A percentile compares a stretch with the other conserved stretches of the same genome.
These are phyloP conservation scores for Odobenus rosmarus DNA, from an alignment of 2,113 vertebrate genomes.

Conservation along the genomic window DNA sequence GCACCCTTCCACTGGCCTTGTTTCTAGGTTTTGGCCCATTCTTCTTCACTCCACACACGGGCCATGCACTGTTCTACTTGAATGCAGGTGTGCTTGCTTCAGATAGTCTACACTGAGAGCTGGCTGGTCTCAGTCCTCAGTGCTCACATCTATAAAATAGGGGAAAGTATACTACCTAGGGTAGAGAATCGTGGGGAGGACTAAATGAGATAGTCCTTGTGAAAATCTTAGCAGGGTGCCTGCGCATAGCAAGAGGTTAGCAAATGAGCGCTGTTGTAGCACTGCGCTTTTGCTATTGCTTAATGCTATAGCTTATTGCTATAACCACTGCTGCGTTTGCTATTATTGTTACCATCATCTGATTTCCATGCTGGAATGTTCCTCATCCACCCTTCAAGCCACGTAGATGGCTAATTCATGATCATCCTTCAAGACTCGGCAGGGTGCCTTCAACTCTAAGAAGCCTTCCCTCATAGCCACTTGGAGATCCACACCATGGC, in stretches of 20 bases:
- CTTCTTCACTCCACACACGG: not conserved
- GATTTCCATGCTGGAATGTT: not conserved
- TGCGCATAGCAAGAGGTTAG: not conserved
- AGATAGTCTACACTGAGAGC: not conserved
- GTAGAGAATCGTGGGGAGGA: not conserved
- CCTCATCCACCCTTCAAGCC: not conserved
- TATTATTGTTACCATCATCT: not conserved
- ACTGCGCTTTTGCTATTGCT: not conserved
- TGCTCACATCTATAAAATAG: constrained; percentile 32
- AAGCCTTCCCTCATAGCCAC: not conserved
- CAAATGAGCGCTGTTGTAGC: not conserved
- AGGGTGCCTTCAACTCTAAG: not conserved
- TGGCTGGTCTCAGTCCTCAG: not conserved
- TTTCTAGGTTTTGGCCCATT: not conserved
- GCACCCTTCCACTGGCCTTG: not conserved
- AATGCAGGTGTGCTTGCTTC: not conserved
- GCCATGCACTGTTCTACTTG: not conserved
- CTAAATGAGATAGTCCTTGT: not conserved
- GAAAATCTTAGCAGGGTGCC: not conserved
- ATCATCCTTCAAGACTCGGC: not conserved
- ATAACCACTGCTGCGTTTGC: not conserved
- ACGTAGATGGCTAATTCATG: not conserved
- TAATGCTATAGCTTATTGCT: too few species aligned
- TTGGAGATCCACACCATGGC: not conserved
- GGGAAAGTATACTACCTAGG: fast-evolving